These are phyloP conservation scores for Nephila pilipes DNA, from an alignment of 1,140 invertebrate genomes.

Conservation along the genomic window DNA sequence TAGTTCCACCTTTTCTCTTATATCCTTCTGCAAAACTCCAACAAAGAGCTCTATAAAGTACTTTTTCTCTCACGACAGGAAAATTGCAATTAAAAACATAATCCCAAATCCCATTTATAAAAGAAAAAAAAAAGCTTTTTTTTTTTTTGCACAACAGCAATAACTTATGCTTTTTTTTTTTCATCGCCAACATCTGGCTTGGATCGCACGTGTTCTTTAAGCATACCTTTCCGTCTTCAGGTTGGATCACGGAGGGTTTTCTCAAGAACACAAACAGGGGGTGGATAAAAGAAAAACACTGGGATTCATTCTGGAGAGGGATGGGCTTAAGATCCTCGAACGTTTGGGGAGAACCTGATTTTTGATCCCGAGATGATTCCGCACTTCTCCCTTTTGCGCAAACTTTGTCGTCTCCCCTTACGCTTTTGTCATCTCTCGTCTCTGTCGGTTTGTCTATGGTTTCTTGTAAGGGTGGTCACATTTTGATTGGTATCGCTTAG, in stretches of 20 bases:
- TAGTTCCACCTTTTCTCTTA: too few relatives aligned
- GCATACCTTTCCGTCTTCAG: neutral
- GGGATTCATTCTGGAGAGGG: conserved; percentile 22
- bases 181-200: conserved; percentile 26
- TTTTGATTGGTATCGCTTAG: neutral
- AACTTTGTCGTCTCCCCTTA: conserved; percentile 70
- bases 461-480: neutral
- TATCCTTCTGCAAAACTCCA: too few relatives aligned
- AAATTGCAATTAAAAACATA: conserved; percentile 1
- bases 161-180: too few relatives aligned
- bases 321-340: neutral
- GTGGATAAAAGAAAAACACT: neutral
- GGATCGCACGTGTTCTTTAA: conserved; percentile 40
- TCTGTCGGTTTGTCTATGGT: neutral
- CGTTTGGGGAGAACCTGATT: conserved; percentile 12
- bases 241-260: conserved; percentile 32
- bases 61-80: too few relatives aligned
- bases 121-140: neutral
- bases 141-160: neutral
- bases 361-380: conserved; percentile 62
- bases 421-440: conserved; percentile 31
- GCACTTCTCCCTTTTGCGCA: conserved; percentile 31
- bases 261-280: conserved; percentile 64
- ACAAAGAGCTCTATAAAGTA: too few relatives aligned
- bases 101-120: conserved; percentile 10